Percentiles rank a stretch among this genome's conserved stretches.
Evolutionary conservation across 2,797 vertebrate species (phyloP).

Genomic region (Novumbra hubbsi): DNA sequence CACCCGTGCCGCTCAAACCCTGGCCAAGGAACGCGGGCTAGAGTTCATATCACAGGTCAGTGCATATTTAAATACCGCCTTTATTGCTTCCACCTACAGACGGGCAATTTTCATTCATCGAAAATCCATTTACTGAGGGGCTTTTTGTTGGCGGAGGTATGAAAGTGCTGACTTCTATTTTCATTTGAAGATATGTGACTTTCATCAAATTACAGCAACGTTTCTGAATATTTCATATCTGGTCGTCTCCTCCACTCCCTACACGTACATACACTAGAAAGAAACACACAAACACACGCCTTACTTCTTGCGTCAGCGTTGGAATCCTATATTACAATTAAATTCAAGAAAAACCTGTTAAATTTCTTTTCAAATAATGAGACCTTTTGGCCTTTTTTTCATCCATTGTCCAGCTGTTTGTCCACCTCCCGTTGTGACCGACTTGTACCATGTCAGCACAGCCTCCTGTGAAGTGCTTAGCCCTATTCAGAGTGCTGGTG

Average conservation of each 20-base stretch:
- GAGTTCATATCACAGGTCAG: constrained; percentile 92
- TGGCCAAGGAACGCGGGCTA: constrained; percentile 81
- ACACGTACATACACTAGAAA: constrained; percentile 3
- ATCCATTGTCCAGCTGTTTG: neutral
- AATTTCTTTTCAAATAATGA: neutral
- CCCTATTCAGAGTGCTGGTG: neutral
- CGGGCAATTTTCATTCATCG: constrained; percentile 72
- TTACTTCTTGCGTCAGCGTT: neutral
- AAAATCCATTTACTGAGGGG: constrained; percentile 76
- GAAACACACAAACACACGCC: neutral
- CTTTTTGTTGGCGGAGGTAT: constrained; percentile 81
- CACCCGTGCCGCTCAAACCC: constrained; percentile 74
- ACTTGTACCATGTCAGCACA: neutral
- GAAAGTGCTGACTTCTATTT: constrained; percentile 90
- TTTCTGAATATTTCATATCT: constrained; percentile 92
- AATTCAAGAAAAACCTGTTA: neutral
- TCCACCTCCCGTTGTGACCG: neutral
- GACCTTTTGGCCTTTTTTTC: neutral
- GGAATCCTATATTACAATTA: neutral
- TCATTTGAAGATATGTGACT: constrained; percentile 87
- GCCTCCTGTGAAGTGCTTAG: neutral
- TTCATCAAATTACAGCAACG: constrained; percentile 91
- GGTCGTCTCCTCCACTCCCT: constrained; percentile 72
- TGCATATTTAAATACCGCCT: constrained; percentile 75
- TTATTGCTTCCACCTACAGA: constrained; percentile 35